Evolutionary conservation across 1,140 invertebrate genomes (phyloP).

Genomic region (Spodoptera litura): DNA sequence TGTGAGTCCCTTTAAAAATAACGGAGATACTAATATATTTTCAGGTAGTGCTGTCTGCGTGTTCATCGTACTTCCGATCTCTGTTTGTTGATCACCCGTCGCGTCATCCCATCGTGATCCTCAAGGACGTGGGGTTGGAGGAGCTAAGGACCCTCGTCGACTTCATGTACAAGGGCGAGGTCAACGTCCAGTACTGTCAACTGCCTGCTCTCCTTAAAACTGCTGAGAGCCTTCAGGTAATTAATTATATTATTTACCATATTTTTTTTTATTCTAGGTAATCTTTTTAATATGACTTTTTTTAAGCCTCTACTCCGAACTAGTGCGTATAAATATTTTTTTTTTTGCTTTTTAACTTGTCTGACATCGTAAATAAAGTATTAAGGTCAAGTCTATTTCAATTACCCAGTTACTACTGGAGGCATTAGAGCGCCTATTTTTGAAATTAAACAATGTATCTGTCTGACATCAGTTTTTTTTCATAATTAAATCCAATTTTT

Average conservation of each 20-base stretch:
- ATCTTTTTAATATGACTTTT: neutral
- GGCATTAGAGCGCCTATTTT: constrained; percentile 1
- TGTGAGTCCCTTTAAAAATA: neutral
- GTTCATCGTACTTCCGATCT: constrained; percentile 97
- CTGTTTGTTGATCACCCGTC: constrained; percentile 95
- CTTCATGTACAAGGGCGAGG: constrained; percentile 98
- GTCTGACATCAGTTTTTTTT: no score
- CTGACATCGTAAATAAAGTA: constrained; percentile 8
- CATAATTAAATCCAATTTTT: neutral
- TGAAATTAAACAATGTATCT: neutral
- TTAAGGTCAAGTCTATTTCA: constrained; percentile 34
- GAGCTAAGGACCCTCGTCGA: constrained; percentile 96
- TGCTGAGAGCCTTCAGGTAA: constrained; percentile 95
- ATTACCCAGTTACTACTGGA: constrained; percentile 13
- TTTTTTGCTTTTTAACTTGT: constrained; percentile 7
- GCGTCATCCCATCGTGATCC: constrained; percentile 96
- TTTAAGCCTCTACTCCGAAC: neutral
- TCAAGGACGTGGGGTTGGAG: constrained; percentile 96
- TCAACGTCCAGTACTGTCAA: constrained; percentile 97
- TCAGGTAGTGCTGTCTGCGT: constrained; percentile 95
- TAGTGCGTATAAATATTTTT: neutral
- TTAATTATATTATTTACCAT: neutral
- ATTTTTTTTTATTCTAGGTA: neutral
- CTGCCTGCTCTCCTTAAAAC: constrained; percentile 96
- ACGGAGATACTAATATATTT: constrained; percentile 48